Evolutionary conservation across 2,888 invertebrate species (phyloP).

Genomic region (Caradrina clavipalpis): DNA sequence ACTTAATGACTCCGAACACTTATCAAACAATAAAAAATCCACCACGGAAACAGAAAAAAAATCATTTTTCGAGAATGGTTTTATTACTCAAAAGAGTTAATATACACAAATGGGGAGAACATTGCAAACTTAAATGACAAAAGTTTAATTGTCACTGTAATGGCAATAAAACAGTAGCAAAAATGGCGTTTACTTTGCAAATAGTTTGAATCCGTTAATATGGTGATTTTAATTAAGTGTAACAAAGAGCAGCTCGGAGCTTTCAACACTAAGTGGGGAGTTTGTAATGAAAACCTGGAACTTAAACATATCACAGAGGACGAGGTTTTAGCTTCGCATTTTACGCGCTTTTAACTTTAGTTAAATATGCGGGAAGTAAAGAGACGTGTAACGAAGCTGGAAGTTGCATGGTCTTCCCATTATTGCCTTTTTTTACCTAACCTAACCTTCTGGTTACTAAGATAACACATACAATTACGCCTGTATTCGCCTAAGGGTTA

Average conservation of each 20-base stretch:
- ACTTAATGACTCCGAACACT: no score
- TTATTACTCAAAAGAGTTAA: slow-evolving; percentile 61
- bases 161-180: slow-evolving; percentile 45
- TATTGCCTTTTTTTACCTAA: no score
- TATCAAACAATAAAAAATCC: no score
- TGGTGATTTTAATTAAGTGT: slow-evolving; percentile 40
- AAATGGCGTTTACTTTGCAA: slow-evolving; percentile 37
- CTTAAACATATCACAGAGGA: neutral
- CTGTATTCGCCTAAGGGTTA: no score
- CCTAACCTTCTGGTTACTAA: no score
- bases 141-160: slow-evolving; percentile 55
- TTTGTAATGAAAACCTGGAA: neutral
- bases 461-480: no score
- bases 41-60: neutral
- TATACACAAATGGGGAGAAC: slow-evolving; percentile 41
- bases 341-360: neutral
- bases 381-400: no score
- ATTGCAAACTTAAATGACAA: slow-evolving; percentile 58
- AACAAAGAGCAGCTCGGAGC: slow-evolving; percentile 21
- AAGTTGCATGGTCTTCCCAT: no score
- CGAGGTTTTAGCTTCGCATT: slow-evolving; percentile 11
- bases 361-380: no score
- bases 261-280: slow-evolving; percentile 15
- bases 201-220: slow-evolving; percentile 49
- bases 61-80: slow-evolving; percentile 21